Percentiles rank a stretch among this genome's conserved stretches.
These are phyloP conservation scores for Pongo pygmaeus DNA, from an alignment of 2,113 vertebrate species.

Conservation along the genomic window DNA sequence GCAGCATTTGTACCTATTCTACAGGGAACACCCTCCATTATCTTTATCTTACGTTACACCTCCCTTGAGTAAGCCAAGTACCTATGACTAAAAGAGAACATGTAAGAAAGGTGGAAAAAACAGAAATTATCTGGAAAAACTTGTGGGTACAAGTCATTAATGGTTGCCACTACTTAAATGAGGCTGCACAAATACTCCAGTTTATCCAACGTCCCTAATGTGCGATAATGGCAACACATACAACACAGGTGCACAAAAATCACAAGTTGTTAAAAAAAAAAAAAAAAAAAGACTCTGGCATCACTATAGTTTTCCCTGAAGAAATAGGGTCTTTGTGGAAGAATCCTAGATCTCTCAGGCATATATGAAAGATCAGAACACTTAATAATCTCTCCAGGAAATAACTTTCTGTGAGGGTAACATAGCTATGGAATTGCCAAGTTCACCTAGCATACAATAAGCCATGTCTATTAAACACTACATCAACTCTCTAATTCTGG, in stretches of 20 bases:
- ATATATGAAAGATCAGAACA: neutral
- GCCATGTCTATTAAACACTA: neutral
- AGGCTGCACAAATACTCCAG: neutral
- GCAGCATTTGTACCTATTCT: neutral
- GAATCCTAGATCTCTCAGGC: neutral
- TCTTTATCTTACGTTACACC: neutral
- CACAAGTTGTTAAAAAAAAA: neutral
- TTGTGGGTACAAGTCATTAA: neutral
- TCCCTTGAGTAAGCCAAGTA: neutral
- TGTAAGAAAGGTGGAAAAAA: neutral
- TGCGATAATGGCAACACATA: neutral
- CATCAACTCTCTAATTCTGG: neutral
- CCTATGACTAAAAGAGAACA: conserved; percentile 17
- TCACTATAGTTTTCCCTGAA: neutral
- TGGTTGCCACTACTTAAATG: neutral
- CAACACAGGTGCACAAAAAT: neutral
- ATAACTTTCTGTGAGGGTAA: neutral
- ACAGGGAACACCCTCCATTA: neutral
- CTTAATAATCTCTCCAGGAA: neutral
- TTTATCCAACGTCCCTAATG: neutral
- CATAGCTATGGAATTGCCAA: neutral
- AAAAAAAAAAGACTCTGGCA: neutral
- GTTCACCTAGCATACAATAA: neutral
- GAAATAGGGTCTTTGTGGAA: neutral
- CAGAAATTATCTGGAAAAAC: neutral